Evolutionary conservation across 2,113 vertebrate species (phyloP).

Genomic region (Puffinus mauretanicus): DNA sequence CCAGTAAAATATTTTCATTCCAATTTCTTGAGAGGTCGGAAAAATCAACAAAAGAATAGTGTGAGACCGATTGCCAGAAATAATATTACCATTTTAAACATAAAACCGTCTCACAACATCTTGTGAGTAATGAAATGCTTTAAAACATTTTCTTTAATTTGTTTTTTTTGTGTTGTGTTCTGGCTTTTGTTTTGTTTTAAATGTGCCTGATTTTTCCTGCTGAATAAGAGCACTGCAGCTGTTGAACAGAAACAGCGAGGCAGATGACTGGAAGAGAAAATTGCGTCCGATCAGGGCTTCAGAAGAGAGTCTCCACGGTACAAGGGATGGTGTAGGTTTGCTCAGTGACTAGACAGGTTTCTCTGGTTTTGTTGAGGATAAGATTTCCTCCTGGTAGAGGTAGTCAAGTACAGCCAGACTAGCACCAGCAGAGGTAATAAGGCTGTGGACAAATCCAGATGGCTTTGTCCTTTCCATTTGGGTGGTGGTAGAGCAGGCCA

Average conservation of each 20-base stretch:
- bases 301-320: neutral
- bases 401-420: neutral
- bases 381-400: neutral
- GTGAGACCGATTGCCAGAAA: slow-evolving; percentile 66
- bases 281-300: rapidly evolving
- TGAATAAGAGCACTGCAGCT: neutral
- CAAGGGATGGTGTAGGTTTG: neutral
- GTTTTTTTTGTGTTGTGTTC: neutral
- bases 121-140: slow-evolving; percentile 40
- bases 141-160: slow-evolving; percentile 44
- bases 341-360: neutral
- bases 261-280: neutral
- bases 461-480: neutral
- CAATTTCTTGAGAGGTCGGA: slow-evolving; percentile 69
- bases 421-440: neutral
- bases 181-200: neutral
- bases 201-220: neutral
- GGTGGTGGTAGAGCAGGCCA: neutral
- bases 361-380: neutral
- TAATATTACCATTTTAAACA: slow-evolving; percentile 73
- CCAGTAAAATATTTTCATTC: slow-evolving; percentile 69
- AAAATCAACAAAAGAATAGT: slow-evolving; percentile 69
- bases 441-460: neutral
- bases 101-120: slow-evolving; percentile 54
- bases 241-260: neutral